Base-by-base conservation (phyloP, 2,113 vertebrate genomes). In the Tragelaphus scriptus region DNA sequence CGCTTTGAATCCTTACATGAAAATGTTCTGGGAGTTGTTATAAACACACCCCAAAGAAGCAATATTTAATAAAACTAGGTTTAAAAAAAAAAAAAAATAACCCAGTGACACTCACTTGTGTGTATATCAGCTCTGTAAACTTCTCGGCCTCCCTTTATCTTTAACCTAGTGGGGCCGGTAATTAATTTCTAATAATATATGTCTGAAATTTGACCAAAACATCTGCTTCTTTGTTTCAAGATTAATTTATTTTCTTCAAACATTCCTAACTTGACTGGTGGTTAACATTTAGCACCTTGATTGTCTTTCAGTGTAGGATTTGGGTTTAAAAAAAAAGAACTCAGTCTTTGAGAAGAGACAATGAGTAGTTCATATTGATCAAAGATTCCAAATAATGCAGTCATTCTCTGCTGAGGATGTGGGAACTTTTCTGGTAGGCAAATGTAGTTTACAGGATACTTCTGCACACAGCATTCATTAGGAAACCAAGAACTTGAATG, bases 61-160 rank as follows among this genome's bases (percentile, higher is more conserved):
- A 99, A 99, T 99, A 99, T 99, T 99, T 99, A 99, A 99, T 99
- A 99, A 98, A 99, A 99, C 97, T 98, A 99, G 99, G 99, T 99
- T 98, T 75, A 75, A 75, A 75, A 75, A 40, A 12, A 23, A 44
- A 8, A 98, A 89, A 97, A 98, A 40, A 91, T 1, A 40, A 5
- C 4, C 23, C 36, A 95, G 63, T 96, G 96, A 97, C 93, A 97
- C 91, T 97, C 95, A 97, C 82, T 96, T 93, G 96, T 98, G 97
- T 98, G 84, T 98, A 77, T 98, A 97, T 97, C 95, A 97, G 92
- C 91, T 95, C 86, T 95, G 17, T 90, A 97, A 95, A 97, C 89
- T 90, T 95, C 49, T 97, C 32, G 95, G 85, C 95, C 96, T 98
- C 93, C 96, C 86, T 91, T 95, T 85, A 98, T 98, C 89, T 96